phyloP scores from a whole-genome alignment of 2,113 vertebrate species.

The Sander vitreus region DNA sequence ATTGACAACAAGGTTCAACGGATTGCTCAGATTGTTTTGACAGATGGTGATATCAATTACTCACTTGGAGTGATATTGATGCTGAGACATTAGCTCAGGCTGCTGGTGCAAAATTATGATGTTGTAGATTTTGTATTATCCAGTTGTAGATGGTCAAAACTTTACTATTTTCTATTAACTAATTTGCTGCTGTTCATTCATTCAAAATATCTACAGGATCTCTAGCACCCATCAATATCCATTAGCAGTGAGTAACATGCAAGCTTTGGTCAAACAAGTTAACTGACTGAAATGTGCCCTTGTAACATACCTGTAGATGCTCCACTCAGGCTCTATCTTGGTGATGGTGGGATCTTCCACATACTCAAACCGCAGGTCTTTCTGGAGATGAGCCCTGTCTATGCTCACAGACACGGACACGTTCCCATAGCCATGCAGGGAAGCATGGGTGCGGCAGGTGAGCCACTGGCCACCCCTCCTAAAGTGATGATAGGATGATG shows the following conservation, averaged over 20 bases:
- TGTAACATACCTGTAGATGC: constrained; percentile 91
- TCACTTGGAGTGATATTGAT: not conserved
- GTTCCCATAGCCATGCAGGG: constrained; percentile 88
- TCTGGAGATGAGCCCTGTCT: constrained; percentile 92
- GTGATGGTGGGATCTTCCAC: constrained; percentile 95
- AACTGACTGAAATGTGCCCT: not conserved
- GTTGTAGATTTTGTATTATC: not conserved
- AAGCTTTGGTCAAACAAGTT: not conserved
- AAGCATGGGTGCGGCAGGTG: constrained; percentile 92
- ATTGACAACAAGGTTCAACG: not conserved
- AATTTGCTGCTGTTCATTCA: not conserved
- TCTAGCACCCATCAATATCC: not conserved
- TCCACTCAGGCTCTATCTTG: constrained; percentile 97
- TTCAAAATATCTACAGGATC: not conserved
- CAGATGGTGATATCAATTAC: constrained; percentile 14
- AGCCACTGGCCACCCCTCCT: constrained; percentile 93
- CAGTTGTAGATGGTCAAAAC: not conserved
- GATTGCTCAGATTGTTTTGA: constrained; percentile 8
- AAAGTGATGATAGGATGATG: constrained; percentile 16
- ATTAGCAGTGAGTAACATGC: not conserved
- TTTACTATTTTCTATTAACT: not conserved
- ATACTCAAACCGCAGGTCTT: constrained; percentile 93
- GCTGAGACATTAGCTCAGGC: not conserved
- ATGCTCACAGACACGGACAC: constrained; percentile 93
- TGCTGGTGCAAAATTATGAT: not conserved